These are phyloP conservation scores for Carterocephalus palaemon DNA, from an alignment of 2,888 invertebrate genomes.

Conservation along the genomic window DNA sequence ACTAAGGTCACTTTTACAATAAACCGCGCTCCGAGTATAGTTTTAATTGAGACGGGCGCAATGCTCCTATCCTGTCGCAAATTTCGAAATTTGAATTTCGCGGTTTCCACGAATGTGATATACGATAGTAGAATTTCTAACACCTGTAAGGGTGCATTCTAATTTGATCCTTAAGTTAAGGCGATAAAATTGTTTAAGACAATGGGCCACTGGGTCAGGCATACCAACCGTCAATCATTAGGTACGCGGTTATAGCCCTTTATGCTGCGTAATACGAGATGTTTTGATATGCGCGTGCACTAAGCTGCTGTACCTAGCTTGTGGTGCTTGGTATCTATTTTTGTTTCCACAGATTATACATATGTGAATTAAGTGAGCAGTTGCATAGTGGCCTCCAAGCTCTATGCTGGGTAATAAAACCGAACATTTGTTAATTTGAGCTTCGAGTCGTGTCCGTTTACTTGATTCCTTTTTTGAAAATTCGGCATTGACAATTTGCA, in stretches of 20 bases:
- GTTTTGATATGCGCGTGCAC: constrained; percentile 15
- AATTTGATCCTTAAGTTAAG: constrained; percentile 11
- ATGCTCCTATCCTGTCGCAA: constrained; percentile 47
- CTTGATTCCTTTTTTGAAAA: constrained; percentile 24
- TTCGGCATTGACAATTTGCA: constrained; percentile 10
- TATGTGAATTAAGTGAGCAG: constrained; percentile 24
- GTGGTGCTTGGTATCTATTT: constrained; percentile 25
- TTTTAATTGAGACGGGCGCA: constrained; percentile 51
- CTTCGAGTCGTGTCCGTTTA: constrained; percentile 1
- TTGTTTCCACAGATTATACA: constrained; percentile 26
- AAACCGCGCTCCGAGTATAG: constrained; percentile 30
- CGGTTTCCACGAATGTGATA: constrained; percentile 31
- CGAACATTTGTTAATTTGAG: constrained; percentile 14
- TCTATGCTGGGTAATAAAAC: constrained; percentile 23
- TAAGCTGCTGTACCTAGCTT: constrained; percentile 19
- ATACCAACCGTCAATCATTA: constrained; percentile 14
- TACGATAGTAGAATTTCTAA: constrained; percentile 15
- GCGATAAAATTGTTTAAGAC: constrained; percentile 10
- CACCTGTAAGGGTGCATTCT: constrained; percentile 6
- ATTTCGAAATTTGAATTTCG: constrained; percentile 69
- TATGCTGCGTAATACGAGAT: constrained; percentile 10
- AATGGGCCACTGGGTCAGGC: constrained; percentile 24
- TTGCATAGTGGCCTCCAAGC: constrained; percentile 21
- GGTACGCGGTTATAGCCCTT: constrained; percentile 16
- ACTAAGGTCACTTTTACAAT: constrained; percentile 31